Evolutionary conservation across 2,113 vertebrate genomes (phyloP), one percentile per base, ranked within the genome.

Genomic region (Bubo bubo): DNA sequence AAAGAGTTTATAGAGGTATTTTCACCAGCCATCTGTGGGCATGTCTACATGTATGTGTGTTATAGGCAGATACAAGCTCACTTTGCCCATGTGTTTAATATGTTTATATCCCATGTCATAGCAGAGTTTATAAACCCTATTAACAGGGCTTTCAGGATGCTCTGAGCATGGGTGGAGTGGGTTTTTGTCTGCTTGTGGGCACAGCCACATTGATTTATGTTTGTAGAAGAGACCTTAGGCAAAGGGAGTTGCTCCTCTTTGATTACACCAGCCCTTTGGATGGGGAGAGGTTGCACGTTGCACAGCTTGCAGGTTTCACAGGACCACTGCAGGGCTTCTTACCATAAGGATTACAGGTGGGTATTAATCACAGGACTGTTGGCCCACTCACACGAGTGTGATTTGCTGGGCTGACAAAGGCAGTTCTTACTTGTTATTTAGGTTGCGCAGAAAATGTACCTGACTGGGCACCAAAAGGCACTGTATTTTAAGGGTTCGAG

Each of bases 91-190:
- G 62, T 49, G 32, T 81, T 92, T 88, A 84, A 63, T 52, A 24
- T 94, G 80, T 91, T 96, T 72, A 16, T 86, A 82, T 55, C 32
- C 30, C 0, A 0, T 79, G 68, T 66, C 14, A 7, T 39, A 85
- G 52, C 68, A 77, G 55, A 52, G 70, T 86, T 92, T 89, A 80
- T 58, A 95, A 91, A 86, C 75, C 23, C 26, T 75, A 37, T 56
- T 71, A 72, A 66, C 8, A 23, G 52, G 43, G 60, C 35, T 91
- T 96, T 93, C 91, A 82, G 76, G 74, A 37, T 87, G 60, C 62
- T 87, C 45, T 93, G 77, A 88, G 58, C 45, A 37, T 68, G 74
- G 70, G 70, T 49, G 87, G 35, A 60, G 35, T 49, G 39, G 19
- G 17, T 52, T 91, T 96, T 89, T 81, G 55, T 86, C 50, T 85